Evolutionary conservation across 2,888 invertebrate species (phyloP).

Genomic region (Epiblema foenella): DNA sequence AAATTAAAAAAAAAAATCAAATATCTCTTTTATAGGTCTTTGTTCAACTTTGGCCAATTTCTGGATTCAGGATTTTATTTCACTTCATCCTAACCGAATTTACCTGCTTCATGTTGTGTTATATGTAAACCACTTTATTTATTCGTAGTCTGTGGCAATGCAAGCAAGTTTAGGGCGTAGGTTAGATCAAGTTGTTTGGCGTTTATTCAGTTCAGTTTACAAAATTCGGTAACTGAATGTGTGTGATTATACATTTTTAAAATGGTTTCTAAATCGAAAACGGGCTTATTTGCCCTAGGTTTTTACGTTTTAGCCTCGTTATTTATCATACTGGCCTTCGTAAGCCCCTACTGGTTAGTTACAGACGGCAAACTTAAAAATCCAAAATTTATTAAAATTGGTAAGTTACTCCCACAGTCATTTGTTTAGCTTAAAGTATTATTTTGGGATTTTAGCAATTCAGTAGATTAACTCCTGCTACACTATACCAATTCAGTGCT

Average conservation of each 20-base stretch:
- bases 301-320: slow-evolving; percentile 88
- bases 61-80: no score
- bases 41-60: no score
- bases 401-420: slow-evolving; percentile 80
- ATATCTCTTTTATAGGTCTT: no score
- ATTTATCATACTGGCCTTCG: slow-evolving; percentile 91
- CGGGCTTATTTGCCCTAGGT: slow-evolving; percentile 87
- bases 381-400: slow-evolving; percentile 92
- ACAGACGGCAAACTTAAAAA: slow-evolving; percentile 90
- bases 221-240: not conserved
- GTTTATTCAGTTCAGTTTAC: slow-evolving; percentile 10
- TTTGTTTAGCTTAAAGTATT: not conserved
- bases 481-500: not conserved
- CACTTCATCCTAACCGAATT: no score
- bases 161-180: slow-evolving; percentile 33
- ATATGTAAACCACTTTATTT: no score
- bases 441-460: not conserved
- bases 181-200: slow-evolving; percentile 26
- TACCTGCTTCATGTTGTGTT: no score
- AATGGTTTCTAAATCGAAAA: slow-evolving; percentile 87
- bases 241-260: slow-evolving; percentile 36
- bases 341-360: slow-evolving; percentile 95
- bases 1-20: no score
- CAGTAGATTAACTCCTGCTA: not conserved
- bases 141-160: slow-evolving; percentile 18